These are phyloP conservation scores for Exephanes ischioxanthus DNA, from an alignment of 2,888 invertebrate genomes.

Conservation along the genomic window DNA sequence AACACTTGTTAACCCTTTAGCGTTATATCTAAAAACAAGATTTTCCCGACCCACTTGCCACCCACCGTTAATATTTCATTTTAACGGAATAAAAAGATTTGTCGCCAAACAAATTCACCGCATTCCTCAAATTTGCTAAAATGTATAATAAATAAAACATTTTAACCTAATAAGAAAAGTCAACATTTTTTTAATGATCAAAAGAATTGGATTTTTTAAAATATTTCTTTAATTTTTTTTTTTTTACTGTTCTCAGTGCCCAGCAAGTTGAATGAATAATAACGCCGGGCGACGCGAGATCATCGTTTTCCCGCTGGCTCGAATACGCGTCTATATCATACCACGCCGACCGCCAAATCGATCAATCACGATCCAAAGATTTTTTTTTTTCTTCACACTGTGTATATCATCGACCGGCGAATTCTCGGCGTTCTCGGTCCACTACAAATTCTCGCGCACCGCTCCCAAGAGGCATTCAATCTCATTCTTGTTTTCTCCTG, in stretches of 20 bases:
- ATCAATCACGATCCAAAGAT: constrained; percentile 39
- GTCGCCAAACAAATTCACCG: not conserved
- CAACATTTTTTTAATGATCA: not conserved
- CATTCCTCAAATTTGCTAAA: not conserved
- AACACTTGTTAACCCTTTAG: constrained; percentile 51
- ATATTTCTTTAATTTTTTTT: not conserved
- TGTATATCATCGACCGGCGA: constrained; percentile 32
- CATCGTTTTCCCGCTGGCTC: constrained; percentile 13
- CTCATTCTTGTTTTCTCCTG: not conserved
- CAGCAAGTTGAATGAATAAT: not conserved
- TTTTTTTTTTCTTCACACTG: constrained; percentile 16
- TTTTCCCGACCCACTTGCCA: not conserved
- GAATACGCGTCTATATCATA: constrained; percentile 1
- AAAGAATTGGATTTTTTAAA: not conserved
- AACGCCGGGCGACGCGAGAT: not conserved
- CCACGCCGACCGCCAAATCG: constrained; percentile 32
- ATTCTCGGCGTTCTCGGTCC: constrained; percentile 42
- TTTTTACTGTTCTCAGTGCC: too few relatives aligned
- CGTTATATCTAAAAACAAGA: not conserved
- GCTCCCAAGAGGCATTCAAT: not conserved
- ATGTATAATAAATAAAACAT: not conserved
- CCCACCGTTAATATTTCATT: not conserved
- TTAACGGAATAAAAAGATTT: not conserved
- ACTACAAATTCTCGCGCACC: constrained; percentile 26
- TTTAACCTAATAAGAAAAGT: not conserved